Base-by-base conservation (phyloP, 2,888 invertebrate genomes). In the Lepidochitona cinerea region DNA sequence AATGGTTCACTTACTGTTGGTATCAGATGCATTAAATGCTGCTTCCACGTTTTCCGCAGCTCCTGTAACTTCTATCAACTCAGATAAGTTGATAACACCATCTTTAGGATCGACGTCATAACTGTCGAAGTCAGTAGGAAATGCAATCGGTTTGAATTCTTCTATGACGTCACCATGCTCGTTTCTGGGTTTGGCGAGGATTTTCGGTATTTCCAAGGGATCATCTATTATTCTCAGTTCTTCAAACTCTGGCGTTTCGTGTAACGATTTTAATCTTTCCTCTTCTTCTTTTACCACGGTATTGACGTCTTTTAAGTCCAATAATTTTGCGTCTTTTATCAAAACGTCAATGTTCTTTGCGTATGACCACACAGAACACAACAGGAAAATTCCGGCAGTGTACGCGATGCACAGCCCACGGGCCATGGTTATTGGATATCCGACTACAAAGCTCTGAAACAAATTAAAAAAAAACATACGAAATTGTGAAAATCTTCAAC, bases 1-100 rank as follows among this genome's bases (percentile, higher is more conserved):
- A n/a, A 59, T 59, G 12, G 7, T 35, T 41, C 41, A 67, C 72
- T 75, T 74, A 83, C 84, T 68, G 75, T 80, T 64, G 69, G 49
- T 75, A 83, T 84, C 75, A 3, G 75, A 68, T n/a, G 54, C 75
- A 26, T 75, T 68, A 65, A 75, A 75, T 33, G 71, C 75, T 18
- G 23, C 35, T 35, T 53, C 37, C 67, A 72, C 71, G 41, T 75
- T 71, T 59, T 72, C 65, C 32, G 26, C 41, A 33, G 72, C 75
- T 26, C 75, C 75, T 7, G 75, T 72, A 7, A 75, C 71, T 14
- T 59, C 65, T 37, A 68, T 33, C 33, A 75, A 68, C 37, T 75
- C 75, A 41, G 68, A 35, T 33, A 75, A 35, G n/a, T 67, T 41
- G 18, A 75, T 65, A 14, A 64, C 32, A 4, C 75, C 75, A 41